Conservation (phyloP, 1,140 invertebrate species). For the Drosophila truncata region DNA sequence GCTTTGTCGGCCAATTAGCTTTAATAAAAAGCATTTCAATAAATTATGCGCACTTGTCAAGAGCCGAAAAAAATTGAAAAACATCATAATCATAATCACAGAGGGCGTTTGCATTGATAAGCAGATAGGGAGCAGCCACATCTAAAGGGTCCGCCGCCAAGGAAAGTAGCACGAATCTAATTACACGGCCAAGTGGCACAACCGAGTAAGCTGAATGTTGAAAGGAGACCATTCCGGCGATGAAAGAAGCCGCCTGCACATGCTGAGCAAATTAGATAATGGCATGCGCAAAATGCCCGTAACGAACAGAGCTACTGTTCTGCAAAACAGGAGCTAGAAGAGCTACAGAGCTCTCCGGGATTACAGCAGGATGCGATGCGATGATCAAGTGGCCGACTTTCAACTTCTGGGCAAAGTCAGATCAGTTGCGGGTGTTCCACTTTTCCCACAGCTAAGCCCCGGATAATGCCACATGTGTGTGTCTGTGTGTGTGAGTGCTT, state of each 20-base stretch:
- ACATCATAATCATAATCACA: slow-evolving; percentile 37
- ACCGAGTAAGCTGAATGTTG: slow-evolving; percentile 2
- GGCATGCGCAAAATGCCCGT: slow-evolving; percentile 63
- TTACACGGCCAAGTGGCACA: slow-evolving; percentile 70
- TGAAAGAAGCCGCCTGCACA: slow-evolving; percentile 38
- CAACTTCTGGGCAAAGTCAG: slow-evolving; percentile 44
- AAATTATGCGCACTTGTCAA: slow-evolving; percentile 60
- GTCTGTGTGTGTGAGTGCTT: slow-evolving; percentile 38
- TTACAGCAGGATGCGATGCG: slow-evolving; percentile 57
- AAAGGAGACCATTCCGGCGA: slow-evolving; percentile 17
- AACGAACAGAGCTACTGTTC: slow-evolving; percentile 71
- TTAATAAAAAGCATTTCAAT: slow-evolving; percentile 78
- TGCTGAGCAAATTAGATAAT: slow-evolving; percentile 77
- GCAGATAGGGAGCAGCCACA: slow-evolving; percentile 37
- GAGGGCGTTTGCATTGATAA: slow-evolving; percentile 73
- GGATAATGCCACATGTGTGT: slow-evolving; percentile 62
- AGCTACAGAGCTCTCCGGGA: slow-evolving; percentile 40
- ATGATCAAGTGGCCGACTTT: slow-evolving; percentile 60
- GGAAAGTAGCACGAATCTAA: slow-evolving; percentile 77
- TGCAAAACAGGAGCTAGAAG: slow-evolving; percentile 39
- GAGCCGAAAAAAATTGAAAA: slow-evolving; percentile 12
- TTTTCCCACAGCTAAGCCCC: slow-evolving; percentile 64
- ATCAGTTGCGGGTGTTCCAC: slow-evolving; percentile 76
- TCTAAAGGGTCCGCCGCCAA: slow-evolving; percentile 52
- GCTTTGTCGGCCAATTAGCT: slow-evolving; percentile 75